Percentiles rank a stretch among this genome's conserved stretches.
Evolutionary conservation across 2,113 vertebrate species (phyloP).

Genomic region (Trematocara unimaculatum): DNA sequence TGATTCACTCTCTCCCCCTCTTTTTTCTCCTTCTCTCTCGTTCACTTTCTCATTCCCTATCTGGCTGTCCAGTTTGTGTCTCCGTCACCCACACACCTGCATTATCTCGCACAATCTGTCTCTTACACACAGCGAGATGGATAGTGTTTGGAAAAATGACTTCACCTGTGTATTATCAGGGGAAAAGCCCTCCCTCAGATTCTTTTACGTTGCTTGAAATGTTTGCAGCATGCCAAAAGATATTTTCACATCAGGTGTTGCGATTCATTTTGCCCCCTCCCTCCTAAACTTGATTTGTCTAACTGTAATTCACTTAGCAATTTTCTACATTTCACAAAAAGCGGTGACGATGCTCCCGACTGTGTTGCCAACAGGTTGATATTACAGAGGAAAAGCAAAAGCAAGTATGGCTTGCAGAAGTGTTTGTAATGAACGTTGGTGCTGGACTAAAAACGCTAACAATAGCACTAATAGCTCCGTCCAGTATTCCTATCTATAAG

Average conservation of each 20-base stretch:
- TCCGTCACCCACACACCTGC: constrained; percentile 44
- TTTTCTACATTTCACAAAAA: not conserved
- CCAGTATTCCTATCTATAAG: not conserved
- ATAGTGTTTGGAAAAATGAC: constrained; percentile 49
- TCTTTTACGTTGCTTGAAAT: constrained; percentile 17
- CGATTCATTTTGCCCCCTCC: not conserved
- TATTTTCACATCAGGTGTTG: not conserved
- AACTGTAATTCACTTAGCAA: not conserved
- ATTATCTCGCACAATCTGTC: constrained; percentile 17
- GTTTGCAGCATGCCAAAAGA: constrained; percentile 6
- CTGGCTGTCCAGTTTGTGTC: constrained; percentile 17
- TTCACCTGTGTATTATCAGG: constrained; percentile 38
- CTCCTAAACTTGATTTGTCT: not conserved
- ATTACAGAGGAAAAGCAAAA: not conserved
- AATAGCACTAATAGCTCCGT: not conserved
- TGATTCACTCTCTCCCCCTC: constrained; percentile 52
- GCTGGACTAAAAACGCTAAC: not conserved
- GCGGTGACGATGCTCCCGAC: not conserved
- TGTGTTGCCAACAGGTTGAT: not conserved
- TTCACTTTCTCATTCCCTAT: constrained; percentile 9
- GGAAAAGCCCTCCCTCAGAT: constrained; percentile 21
- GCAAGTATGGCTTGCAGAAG: not conserved
- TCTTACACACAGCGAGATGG: constrained; percentile 10
- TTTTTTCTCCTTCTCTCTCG: not conserved
- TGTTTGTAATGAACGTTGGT: not conserved